Evolutionary conservation across 2,113 vertebrate genomes (phyloP), one percentile per base, ranked within the genome.

Genomic region (Leucoraja erinaceus): DNA sequence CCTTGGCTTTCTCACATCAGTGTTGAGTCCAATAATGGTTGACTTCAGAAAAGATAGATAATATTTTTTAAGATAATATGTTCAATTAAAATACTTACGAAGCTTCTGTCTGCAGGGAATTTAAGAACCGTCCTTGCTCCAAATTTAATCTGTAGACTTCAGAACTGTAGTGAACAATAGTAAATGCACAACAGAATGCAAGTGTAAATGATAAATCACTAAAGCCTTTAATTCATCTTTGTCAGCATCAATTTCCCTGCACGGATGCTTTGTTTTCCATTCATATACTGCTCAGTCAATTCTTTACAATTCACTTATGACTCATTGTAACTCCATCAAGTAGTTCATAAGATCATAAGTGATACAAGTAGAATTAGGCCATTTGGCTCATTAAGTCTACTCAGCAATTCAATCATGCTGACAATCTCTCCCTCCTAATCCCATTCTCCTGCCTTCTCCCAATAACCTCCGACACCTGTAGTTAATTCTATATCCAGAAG

Each of bases 61-160:
- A 47, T 47, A 47, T 47, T 72, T 20, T 72, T 72, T 72, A 22
- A 22, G 16, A 72, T 68, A 68, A 68, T 72, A 72, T 72, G 70
- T 72, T 5, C 70, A 16, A 72, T 22, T 77, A 91, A 91, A 54
- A 86, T 84, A 98, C 98, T 98, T 94, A 99, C 99, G 95, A 96
- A 18, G 98, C 98, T 20, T 98, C 97, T 0, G 98, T 99, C 91
- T 99, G 98, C 14, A 99, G 95, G 0, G 98, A 98, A 95, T 97
- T 99, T 93, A 99, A 96, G 94, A 98, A 99, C 22, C 98, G 95
- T 78, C 98, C 99, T 95, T 99, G 98, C 75, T 99, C 99, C 94
- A 99, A 95, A 93, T 99, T 99, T 93, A 99, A 95, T 91, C 98
- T 96, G 94, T 96, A 99, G 9, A 99, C 96, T 95, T 99, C 97